These are phyloP conservation scores for Nymphicus hollandicus DNA, from an alignment of 2,113 vertebrate species.

Conservation along the genomic window DNA sequence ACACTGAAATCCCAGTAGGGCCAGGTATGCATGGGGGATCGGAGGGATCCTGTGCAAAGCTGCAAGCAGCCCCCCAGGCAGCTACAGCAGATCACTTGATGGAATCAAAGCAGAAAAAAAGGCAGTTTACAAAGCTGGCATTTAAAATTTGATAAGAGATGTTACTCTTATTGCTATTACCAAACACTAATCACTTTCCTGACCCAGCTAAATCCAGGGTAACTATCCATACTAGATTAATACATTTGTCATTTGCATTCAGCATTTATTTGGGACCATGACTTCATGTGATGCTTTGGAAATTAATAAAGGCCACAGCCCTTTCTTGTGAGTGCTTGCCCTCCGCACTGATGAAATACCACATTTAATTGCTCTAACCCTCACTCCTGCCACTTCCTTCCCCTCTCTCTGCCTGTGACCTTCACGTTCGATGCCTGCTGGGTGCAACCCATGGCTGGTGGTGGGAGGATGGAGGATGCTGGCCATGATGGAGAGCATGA, in stretches of 20 bases:
- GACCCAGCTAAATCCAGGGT: neutral
- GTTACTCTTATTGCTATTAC: neutral
- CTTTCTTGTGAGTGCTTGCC: neutral
- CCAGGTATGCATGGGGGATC: accelerated
- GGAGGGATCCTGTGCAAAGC: accelerated
- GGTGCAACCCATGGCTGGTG: neutral
- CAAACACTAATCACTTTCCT: neutral
- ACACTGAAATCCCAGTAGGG: accelerated
- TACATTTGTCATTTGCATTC: neutral
- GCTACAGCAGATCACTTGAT: neutral
- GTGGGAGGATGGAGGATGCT: neutral
- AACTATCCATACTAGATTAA: neutral
- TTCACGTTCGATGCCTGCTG: accelerated
- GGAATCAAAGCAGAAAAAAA: neutral
- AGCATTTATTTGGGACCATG: neutral
- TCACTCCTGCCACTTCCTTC: neutral
- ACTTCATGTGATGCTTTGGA: neutral
- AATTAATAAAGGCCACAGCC: neutral
- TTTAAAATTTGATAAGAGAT: neutral
- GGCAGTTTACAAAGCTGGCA: neutral
- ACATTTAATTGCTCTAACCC: neutral
- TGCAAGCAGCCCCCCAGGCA: accelerated
- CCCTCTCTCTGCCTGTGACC: neutral
- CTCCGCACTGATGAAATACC: neutral
- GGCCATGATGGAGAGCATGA: accelerated